These are phyloP conservation scores for Lasioglossum calceatum DNA, from an alignment of 2,888 invertebrate species.

Conservation along the genomic window DNA sequence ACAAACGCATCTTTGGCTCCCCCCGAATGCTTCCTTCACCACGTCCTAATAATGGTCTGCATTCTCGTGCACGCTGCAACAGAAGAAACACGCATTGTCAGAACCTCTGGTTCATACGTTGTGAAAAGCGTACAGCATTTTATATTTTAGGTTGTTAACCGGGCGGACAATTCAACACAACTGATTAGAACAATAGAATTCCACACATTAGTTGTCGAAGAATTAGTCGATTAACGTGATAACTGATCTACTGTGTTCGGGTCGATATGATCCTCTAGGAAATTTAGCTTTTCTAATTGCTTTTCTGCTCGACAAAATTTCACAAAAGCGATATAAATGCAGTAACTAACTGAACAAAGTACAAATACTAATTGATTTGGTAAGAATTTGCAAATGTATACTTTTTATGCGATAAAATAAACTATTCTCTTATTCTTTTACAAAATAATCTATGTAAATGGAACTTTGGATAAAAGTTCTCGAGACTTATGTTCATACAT, in stretches of 20 bases:
- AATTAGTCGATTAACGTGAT: not conserved
- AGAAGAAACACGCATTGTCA: slow-evolving; percentile 41
- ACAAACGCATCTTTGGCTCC: slow-evolving; percentile 84
- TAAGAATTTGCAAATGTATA: not conserved
- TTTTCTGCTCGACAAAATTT: not conserved
- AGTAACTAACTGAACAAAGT: not conserved
- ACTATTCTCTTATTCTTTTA: not conserved
- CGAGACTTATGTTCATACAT: not conserved
- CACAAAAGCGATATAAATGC: not conserved
- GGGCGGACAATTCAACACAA: not conserved
- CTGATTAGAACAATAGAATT: not conserved
- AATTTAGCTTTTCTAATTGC: not conserved
- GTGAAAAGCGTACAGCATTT: not conserved
- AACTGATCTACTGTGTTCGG: not conserved
- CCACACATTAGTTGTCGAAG: not conserved
- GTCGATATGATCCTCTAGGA: not conserved
- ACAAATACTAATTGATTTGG: not conserved
- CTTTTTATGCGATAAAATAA: not conserved
- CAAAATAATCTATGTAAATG: not conserved
- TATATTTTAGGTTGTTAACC: not conserved
- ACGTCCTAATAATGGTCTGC: slow-evolving; percentile 80
- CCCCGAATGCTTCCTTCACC: slow-evolving; percentile 70
- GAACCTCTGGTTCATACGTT: not conserved
- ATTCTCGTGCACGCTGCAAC: slow-evolving; percentile 83
- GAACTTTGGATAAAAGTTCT: not conserved